Percentiles rank a stretch among this genome's conserved stretches.
Conservation (phyloP, 2,888 invertebrate species). For the Gastrophysa polygoni region DNA sequence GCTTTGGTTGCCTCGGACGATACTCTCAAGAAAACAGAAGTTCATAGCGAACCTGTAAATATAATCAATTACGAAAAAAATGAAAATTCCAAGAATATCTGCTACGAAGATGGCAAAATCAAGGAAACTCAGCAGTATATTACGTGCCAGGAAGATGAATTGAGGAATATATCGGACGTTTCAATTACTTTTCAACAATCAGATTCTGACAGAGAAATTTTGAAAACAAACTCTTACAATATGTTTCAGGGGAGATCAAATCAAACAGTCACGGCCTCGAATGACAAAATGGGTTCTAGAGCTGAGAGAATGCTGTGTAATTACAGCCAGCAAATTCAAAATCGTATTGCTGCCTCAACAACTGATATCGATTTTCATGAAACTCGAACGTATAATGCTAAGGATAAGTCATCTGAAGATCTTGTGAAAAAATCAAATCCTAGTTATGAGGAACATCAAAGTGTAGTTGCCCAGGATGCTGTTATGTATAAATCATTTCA, state of each 20-base stretch:
- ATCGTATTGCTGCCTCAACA: neutral
- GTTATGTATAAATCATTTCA: neutral
- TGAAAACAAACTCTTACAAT: neutral
- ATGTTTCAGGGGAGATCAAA: neutral
- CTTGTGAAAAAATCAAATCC: neutral
- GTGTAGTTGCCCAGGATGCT: neutral
- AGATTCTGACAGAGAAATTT: neutral
- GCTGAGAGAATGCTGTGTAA: neutral
- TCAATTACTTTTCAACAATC: neutral
- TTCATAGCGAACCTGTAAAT: neutral
- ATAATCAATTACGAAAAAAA: neutral
- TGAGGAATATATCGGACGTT: neutral
- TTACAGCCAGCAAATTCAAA: neutral
- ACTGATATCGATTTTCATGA: neutral
- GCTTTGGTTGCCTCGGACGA: neutral
- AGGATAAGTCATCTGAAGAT: neutral
- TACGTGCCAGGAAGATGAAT: neutral
- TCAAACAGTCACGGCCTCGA: neutral
- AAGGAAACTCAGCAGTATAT: neutral
- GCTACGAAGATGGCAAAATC: neutral
- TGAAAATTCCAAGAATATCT: neutral
- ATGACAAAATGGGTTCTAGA: neutral
- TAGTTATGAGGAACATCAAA: neutral
- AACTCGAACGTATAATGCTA: neutral
- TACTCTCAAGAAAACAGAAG: neutral